Percentiles rank a stretch among this genome's conserved stretches.
Evolutionary conservation across 1,140 invertebrate genomes (phyloP).

Genomic region (Pseudomyrmex pallidus): DNA sequence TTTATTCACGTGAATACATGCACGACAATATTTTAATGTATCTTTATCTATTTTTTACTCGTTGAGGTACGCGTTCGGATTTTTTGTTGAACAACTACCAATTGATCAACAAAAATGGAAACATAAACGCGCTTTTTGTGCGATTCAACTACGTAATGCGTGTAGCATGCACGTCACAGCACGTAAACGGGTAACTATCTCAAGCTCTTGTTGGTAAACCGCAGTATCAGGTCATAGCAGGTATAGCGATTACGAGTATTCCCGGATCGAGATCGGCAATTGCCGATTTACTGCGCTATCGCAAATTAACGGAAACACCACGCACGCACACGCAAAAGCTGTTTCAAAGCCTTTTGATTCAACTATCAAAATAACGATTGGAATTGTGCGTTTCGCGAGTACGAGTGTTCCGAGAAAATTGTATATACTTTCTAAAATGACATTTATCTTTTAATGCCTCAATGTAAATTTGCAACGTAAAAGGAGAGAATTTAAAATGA

Average conservation of each 20-base stretch:
- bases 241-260: conserved; percentile 33
- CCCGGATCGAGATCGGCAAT: conserved; percentile 60
- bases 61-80: too few species aligned
- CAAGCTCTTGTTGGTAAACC: conserved; percentile 68
- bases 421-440: background rate
- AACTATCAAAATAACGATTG: conserved; percentile 1
- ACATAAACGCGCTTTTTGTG: background rate
- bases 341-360: conserved; percentile 9
- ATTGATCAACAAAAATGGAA: too few species aligned
- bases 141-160: background rate
- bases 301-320: conserved; percentile 46
- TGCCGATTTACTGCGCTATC: conserved; percentile 49
- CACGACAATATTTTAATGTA: background rate
- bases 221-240: conserved; percentile 57
- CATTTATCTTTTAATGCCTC: background rate
- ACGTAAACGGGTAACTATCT: conserved; percentile 63
- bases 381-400: background rate
- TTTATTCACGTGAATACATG: background rate
- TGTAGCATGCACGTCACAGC: background rate
- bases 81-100: too few species aligned
- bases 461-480: background rate
- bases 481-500: conserved; percentile 12
- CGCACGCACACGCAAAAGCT: background rate
- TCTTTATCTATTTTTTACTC: conserved; percentile 14
- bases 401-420: background rate